Evolutionary conservation across 1,140 invertebrate species (phyloP), one percentile per base, ranked within the genome.

Genomic region (Akabosia matsudoensis): DNA sequence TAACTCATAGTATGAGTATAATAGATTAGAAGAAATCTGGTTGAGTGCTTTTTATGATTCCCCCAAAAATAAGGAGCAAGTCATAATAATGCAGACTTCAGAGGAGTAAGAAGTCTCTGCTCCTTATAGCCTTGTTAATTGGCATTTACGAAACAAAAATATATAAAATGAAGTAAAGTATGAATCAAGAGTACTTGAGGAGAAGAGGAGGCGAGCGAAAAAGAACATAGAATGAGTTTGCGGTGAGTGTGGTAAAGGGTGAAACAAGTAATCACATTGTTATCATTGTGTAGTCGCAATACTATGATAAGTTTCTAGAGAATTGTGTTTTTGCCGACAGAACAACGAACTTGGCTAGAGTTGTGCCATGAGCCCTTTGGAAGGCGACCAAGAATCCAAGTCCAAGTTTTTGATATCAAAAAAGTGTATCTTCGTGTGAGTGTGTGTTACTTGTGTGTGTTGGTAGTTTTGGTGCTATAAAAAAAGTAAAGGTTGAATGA

Each of bases 201-300:
- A 67, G n/a, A n/a, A n/a, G n/a, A n/a, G n/a, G n/a, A n/a, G n/a
- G n/a, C n/a, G n/a, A n/a, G n/a, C n/a, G n/a, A n/a, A n/a, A n/a
- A n/a, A n/a, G n/a, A n/a, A n/a, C n/a, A 45, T 7, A 10, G 37
- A 45, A 45, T 45, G 37, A 45, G 37, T 45, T n/a, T 45, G 37
- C 37, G 37, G 7, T 67, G 61, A 67, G 22, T 67, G 28, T n/a
- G 31, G 31, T 67, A 30, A 67, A 67, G 2, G 7, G 7, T 10
- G 28, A 67, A 67, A 31, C 61, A 67, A 67, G 54, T 67, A 67
- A 67, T 67, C 61, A 67, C 61, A n/a, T 67, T 31, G 24, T 31
- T 67, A 67, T 22, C 7, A 7, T 67, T 31, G 24, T 56, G n/a
- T n/a, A n/a, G n/a, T n/a, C n/a, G n/a, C 54, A 56, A n/a, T 22